Conservation (phyloP, 2,113 vertebrate species). For the Tenebrosternarchus preto region DNA sequence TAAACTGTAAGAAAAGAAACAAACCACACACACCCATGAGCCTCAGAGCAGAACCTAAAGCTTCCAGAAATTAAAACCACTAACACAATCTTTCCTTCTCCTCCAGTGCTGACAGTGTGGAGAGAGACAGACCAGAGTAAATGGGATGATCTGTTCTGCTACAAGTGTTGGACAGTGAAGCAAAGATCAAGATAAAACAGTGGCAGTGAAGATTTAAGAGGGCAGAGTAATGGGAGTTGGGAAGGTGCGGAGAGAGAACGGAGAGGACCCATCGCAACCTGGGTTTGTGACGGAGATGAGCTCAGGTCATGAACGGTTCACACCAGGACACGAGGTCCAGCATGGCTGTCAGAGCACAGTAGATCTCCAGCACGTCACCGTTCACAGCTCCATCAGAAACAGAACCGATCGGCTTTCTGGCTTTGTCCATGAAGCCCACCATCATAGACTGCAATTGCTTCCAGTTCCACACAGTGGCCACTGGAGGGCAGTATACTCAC, state of each 20-base stretch:
- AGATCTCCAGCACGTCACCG: neutral
- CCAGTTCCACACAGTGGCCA: slow-evolving; percentile 64
- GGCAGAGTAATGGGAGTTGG: too few relatives aligned
- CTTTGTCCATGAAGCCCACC: neutral
- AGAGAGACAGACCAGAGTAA: neutral
- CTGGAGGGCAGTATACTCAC: slow-evolving; percentile 79
- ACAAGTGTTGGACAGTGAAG: too few relatives aligned
- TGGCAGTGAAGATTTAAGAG: too few relatives aligned
- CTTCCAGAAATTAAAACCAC: neutral
- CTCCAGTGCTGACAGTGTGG: neutral
- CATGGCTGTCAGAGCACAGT: neutral
- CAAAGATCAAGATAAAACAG: too few relatives aligned
- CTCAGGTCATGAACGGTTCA: neutral
- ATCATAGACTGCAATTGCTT: slow-evolving; percentile 33
- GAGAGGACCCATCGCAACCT: neutral
- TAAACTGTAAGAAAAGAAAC: slow-evolving; percentile 40
- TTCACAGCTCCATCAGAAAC: neutral
- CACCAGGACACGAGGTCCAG: slow-evolving; percentile 17
- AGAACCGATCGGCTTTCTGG: neutral
- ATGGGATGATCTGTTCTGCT: neutral
- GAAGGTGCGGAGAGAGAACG: neutral
- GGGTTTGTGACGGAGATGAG: neutral
- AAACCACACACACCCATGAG: slow-evolving; percentile 6
- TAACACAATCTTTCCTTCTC: neutral
- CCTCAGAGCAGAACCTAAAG: slow-evolving; percentile 1